Percentiles rank a stretch among this genome's conserved stretches.
Conservation (phyloP, 2,797 vertebrate species). For the Tragelaphus oryx region DNA sequence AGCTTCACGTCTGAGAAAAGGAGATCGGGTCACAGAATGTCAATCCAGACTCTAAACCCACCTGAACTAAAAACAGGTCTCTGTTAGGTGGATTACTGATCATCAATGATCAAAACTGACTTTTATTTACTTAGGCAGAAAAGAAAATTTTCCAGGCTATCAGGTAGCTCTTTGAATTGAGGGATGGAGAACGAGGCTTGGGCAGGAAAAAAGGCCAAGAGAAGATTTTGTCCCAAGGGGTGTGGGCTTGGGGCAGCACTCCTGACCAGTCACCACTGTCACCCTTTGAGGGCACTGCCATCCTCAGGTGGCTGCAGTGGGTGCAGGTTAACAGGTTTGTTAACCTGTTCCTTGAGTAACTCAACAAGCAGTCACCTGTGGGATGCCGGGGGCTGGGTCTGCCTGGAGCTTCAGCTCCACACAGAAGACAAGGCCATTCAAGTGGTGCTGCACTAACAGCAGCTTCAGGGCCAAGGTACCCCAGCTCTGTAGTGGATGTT, state of each 20-base stretch:
- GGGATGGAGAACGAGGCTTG: not conserved
- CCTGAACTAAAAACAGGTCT: not conserved
- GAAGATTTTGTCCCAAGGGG: not conserved
- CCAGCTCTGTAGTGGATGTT: not conserved
- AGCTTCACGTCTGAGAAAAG: not conserved
- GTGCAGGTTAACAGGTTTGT: not conserved
- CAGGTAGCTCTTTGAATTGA: not conserved
- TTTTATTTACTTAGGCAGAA: not conserved
- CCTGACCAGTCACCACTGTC: not conserved
- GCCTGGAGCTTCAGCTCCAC: not conserved
- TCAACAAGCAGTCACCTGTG: not conserved
- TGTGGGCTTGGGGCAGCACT: not conserved
- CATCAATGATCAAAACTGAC: not conserved
- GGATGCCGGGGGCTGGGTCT: not conserved
- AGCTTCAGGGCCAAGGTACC: not conserved
- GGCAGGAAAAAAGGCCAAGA: not conserved
- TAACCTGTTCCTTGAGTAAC: not conserved
- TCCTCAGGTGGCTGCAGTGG: not conserved
- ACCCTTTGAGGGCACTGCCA: not conserved
- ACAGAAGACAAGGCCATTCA: not conserved
- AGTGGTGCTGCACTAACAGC: not conserved
- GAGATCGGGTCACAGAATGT: not conserved
- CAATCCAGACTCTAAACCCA: slow-evolving; percentile 7
- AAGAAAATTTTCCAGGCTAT: not conserved
- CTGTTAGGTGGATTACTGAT: not conserved